Evolutionary conservation across 2,888 invertebrate species (phyloP).

Genomic region (Nyleta sp.): DNA sequence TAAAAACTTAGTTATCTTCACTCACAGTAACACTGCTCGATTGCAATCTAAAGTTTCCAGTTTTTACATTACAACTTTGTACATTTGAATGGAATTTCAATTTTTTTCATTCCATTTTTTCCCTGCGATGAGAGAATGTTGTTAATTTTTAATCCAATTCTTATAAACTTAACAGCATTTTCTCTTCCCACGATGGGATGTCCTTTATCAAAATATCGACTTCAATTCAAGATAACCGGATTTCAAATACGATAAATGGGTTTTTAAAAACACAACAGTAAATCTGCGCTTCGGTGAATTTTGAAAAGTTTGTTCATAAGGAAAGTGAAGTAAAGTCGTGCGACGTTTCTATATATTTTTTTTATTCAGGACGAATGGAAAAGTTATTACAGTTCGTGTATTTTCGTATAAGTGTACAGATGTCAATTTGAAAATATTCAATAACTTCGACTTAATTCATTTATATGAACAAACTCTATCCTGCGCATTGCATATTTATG

Average conservation of each 20-base stretch:
- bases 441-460: background rate
- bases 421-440: background rate
- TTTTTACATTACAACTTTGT: constrained; percentile 15
- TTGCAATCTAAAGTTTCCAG: constrained; percentile 24
- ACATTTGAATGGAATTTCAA: constrained; percentile 9
- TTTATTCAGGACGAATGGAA: background rate
- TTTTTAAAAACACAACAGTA: constrained; percentile 2
- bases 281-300: background rate
- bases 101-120: too few species aligned
- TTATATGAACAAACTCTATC: background rate
- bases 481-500: background rate
- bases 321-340: too few species aligned
- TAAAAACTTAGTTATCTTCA: constrained; percentile 34
- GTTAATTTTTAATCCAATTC: too few species aligned
- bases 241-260: constrained; percentile 5
- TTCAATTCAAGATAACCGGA: background rate
- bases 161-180: background rate
- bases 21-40: constrained; percentile 17
- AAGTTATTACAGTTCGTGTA: background rate
- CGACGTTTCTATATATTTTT: background rate
- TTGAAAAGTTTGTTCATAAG: background rate
- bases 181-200: background rate
- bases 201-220: constrained; percentile 2
- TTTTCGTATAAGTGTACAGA: background rate
- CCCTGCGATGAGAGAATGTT: too few species aligned